Percentiles rank a stretch among this genome's conserved stretches.
Evolutionary conservation across 2,113 vertebrate species (phyloP).

Genomic region (Serilophus lunatus): DNA sequence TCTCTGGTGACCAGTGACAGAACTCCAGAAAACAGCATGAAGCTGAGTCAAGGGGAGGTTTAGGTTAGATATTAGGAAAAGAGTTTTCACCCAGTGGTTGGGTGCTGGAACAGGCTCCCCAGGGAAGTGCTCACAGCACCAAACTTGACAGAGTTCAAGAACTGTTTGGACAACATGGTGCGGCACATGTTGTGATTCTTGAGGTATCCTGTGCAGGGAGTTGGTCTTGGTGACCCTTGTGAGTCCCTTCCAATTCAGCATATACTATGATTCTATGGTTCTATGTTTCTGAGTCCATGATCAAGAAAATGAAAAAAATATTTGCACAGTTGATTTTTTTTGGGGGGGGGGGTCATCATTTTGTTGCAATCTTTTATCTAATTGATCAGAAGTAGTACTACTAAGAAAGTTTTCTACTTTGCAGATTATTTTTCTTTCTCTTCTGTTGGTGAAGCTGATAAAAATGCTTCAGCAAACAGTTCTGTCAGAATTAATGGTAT

Average conservation of each 20-base stretch:
- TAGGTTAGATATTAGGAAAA: neutral
- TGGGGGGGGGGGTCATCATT: too few relatives aligned
- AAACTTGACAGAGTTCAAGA: neutral
- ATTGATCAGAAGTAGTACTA: neutral
- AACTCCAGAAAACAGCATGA: neutral
- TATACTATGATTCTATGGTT: neutral
- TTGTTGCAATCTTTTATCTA: neutral
- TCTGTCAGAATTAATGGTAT: neutral
- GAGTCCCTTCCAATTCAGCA: neutral
- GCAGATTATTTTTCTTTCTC: neutral
- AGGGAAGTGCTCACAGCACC: too few relatives aligned
- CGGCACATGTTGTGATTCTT: neutral
- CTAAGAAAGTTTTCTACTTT: neutral
- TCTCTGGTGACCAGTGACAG: too few relatives aligned
- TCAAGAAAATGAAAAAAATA: neutral
- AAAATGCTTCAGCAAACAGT: neutral
- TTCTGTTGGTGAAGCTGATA: neutral
- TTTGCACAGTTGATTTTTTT: fast-evolving
- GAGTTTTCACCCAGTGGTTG: neutral
- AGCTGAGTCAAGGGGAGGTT: neutral
- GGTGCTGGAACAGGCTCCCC: neutral
- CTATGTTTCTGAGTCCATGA: neutral
- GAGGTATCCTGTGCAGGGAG: too few relatives aligned
- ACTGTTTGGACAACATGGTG: neutral
- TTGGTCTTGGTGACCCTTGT: neutral